These are phyloP conservation scores for Myotis findleyi DNA, from an alignment of 2,797 vertebrate genomes.

Conservation along the genomic window DNA sequence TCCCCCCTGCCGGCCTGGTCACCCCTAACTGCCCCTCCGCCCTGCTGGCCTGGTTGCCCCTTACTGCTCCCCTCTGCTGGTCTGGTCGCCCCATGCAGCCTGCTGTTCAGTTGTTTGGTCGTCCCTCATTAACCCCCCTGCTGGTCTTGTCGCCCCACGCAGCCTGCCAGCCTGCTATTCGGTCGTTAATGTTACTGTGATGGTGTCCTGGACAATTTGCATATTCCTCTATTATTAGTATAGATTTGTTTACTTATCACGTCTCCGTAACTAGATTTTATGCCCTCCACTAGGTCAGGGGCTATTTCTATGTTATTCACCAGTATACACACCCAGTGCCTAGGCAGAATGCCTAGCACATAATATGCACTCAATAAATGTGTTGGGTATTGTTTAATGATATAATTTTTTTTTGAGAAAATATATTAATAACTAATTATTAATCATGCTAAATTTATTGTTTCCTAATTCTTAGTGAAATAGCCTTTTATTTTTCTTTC, in stretches of 20 bases:
- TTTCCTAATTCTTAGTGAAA: conserved; percentile 66
- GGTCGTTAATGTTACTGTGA: no score
- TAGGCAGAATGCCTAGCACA: background rate
- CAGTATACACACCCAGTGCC: background rate
- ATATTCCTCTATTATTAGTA: no score
- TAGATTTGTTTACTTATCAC: background rate
- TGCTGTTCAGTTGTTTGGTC: no score
- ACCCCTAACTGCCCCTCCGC: no score
- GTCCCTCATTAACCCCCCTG: no score
- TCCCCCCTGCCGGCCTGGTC: no score
- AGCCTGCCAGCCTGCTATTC: no score
- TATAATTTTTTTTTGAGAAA: conserved; percentile 49
- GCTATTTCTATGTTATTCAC: background rate
- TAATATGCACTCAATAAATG: background rate
- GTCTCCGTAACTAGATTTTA: background rate
- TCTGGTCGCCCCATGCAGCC: no score
- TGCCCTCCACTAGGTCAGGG: background rate
- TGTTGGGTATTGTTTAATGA: conserved; percentile 12
- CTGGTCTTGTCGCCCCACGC: no score
- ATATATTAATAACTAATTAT: background rate
- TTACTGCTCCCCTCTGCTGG: no score
- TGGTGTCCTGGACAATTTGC: no score
- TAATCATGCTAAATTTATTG: background rate
- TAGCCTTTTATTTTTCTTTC: conserved; percentile 72
- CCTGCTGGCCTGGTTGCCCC: no score